These are phyloP conservation scores for Stenichneumon culpator DNA, from an alignment of 2,888 invertebrate genomes.

Conservation along the genomic window DNA sequence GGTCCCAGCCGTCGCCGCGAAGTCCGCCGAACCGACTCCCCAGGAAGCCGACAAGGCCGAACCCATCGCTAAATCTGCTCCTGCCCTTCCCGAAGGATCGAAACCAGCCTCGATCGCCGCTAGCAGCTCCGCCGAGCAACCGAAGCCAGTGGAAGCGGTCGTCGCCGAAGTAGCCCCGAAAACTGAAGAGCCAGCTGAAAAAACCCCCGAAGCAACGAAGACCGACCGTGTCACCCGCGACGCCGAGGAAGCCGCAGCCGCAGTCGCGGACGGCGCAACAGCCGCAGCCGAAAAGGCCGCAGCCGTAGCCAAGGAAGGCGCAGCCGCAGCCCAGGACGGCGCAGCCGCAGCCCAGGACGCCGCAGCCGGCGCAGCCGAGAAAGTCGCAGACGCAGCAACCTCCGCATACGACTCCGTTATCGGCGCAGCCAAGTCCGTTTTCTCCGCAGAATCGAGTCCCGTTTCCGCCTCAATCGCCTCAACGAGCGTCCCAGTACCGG, in stretches of 20 bases:
- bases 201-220: slow-evolving; percentile 37
- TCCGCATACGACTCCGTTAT: too few species aligned
- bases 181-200: slow-evolving; percentile 80
- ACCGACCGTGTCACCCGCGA: slow-evolving; percentile 81
- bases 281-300: slow-evolving; percentile 76
- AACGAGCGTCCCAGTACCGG: neutral
- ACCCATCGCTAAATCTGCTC: slow-evolving; percentile 70
- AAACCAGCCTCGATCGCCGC: slow-evolving; percentile 57
- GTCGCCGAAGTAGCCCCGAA: slow-evolving; percentile 73
- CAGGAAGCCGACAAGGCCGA: slow-evolving; percentile 58
- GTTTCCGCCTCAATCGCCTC: neutral
- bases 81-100: slow-evolving; percentile 63
- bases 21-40: slow-evolving; percentile 61
- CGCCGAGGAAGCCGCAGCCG: slow-evolving; percentile 74
- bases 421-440: neutral
- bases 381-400: too few species aligned
- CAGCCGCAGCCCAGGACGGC: neutral
- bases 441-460: neutral
- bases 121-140: slow-evolving; percentile 65
- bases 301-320: slow-evolving; percentile 17
- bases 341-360: too few species aligned
- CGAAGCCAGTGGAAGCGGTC: slow-evolving; percentile 50
- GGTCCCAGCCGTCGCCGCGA: slow-evolving; percentile 56
- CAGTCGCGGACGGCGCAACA: neutral
- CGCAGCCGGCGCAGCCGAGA: too few species aligned